These are phyloP conservation scores for Cataglyphis rosenhaueri DNA, from an alignment of 2,888 invertebrate genomes.

Conservation along the genomic window DNA sequence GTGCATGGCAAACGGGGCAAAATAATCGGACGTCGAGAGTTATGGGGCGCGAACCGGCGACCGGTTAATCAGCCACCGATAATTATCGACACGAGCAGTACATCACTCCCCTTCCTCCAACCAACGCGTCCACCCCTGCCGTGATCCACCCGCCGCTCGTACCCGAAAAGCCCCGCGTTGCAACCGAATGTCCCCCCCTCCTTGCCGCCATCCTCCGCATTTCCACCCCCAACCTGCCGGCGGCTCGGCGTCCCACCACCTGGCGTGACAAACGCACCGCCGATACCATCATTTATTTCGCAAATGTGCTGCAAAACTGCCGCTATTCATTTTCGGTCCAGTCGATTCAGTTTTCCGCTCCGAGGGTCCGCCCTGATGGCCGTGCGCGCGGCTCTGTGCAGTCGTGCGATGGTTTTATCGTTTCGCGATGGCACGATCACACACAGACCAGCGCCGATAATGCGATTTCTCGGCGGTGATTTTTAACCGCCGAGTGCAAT, in stretches of 20 bases:
- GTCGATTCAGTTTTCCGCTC: constrained; percentile 84
- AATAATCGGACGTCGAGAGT: constrained; percentile 85
- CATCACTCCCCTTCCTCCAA: constrained; percentile 79
- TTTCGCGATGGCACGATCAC: constrained; percentile 55
- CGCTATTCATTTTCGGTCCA: constrained; percentile 85
- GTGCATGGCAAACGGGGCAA: constrained; percentile 84
- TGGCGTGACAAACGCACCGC: constrained; percentile 85
- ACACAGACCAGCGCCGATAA: constrained; percentile 66
- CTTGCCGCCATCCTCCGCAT: constrained; percentile 41
- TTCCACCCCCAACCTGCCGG: constrained; percentile 58
- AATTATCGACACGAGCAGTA: constrained; percentile 85
- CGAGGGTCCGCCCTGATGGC: constrained; percentile 76
- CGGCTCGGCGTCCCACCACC: constrained; percentile 71
- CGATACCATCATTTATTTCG: constrained; percentile 86
- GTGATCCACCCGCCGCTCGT: constrained; percentile 62
- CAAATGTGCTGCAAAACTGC: constrained; percentile 85
- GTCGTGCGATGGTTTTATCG: constrained; percentile 70
- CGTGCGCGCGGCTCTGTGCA: constrained; percentile 54
- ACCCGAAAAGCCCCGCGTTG: constrained; percentile 52
- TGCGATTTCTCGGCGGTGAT: constrained; percentile 75
- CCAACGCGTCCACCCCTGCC: constrained; percentile 64
- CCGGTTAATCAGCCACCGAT: constrained; percentile 85
- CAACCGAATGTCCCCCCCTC: constrained; percentile 33
- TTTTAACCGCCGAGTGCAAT: constrained; percentile 69
- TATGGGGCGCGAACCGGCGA: constrained; percentile 85